Conservation (phyloP, 2,888 invertebrate genomes). For the Nebria brevicollis region DNA sequence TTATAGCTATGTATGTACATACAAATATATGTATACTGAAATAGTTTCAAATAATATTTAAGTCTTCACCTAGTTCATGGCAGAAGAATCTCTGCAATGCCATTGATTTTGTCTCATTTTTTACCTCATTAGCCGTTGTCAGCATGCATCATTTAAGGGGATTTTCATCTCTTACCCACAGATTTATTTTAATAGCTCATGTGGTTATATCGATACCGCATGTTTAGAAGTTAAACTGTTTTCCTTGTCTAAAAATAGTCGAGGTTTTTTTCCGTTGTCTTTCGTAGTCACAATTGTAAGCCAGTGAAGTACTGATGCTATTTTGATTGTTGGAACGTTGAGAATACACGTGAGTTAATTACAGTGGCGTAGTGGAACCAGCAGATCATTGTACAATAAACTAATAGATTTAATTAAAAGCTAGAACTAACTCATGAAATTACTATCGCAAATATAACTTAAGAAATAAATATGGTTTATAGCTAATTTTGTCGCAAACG, state of each 20-base stretch:
- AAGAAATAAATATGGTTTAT: no score
- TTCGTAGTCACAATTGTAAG: constrained; percentile 53
- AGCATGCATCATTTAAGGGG: constrained; percentile 17
- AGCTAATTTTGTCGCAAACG: no score
- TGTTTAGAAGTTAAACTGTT: constrained; percentile 9
- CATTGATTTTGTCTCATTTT: constrained; percentile 11
- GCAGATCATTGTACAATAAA: not conserved
- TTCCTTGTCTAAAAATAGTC: constrained; percentile 16
- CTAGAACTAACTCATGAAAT: no score
- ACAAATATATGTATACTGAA: not conserved
- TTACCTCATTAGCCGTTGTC: constrained; percentile 11
- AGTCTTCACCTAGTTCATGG: not conserved
- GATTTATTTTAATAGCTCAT: constrained; percentile 13
- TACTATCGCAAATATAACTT: no score
- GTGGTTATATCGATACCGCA: constrained; percentile 19
- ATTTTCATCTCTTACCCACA: not conserved
- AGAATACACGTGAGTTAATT: not conserved
- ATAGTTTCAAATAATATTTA: not conserved
- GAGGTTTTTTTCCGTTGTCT: constrained; percentile 35
- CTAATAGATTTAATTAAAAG: no score
- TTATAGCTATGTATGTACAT: not conserved
- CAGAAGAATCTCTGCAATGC: constrained; percentile 2
- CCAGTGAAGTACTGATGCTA: constrained; percentile 35
- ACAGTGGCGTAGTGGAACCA: not conserved
- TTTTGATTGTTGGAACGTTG: not conserved